A percentile compares a stretch with the other conserved stretches of the same genome.
Conservation (phyloP, 2,888 invertebrate species). For the Andrena praecox region DNA sequence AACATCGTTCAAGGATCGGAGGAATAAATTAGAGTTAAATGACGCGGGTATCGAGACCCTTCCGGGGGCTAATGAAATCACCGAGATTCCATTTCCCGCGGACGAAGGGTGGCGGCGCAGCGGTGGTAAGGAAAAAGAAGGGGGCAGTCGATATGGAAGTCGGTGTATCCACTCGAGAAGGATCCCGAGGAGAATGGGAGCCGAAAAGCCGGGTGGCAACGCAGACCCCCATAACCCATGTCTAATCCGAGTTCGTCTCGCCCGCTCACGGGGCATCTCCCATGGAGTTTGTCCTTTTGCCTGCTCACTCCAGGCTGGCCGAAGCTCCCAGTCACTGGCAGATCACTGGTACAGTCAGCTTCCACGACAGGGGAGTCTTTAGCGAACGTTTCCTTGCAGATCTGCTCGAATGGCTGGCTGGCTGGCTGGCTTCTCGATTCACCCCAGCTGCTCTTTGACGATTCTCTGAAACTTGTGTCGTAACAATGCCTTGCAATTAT, state of each 20-base stretch:
- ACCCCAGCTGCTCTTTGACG: slow-evolving; percentile 47
- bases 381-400: slow-evolving; percentile 45
- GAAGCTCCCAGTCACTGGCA: slow-evolving; percentile 62
- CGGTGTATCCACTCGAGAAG: slow-evolving; percentile 64
- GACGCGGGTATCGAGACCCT: slow-evolving; percentile 9
- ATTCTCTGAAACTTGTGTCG: slow-evolving; percentile 1
- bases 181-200: slow-evolving; percentile 63
- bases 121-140: slow-evolving; percentile 9
- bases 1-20: slow-evolving; percentile 7
- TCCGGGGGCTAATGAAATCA: slow-evolving; percentile 16
- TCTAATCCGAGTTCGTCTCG: slow-evolving; percentile 84
- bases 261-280: slow-evolving; percentile 78
- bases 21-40: slow-evolving; percentile 31
- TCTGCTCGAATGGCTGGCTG: slow-evolving; percentile 19
- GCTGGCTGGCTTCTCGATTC: slow-evolving; percentile 6
- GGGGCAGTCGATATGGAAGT: slow-evolving; percentile 26
- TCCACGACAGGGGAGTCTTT: slow-evolving; percentile 15
- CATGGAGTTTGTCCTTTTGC: slow-evolving; percentile 72
- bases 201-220: slow-evolving; percentile 78
- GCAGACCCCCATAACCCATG: slow-evolving; percentile 78
- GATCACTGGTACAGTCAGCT: slow-evolving; percentile 47
- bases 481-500: background rate
- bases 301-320: slow-evolving; percentile 61
- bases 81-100: slow-evolving; percentile 30
- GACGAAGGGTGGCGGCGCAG: background rate